phyloP scores from a whole-genome alignment of 2,888 invertebrate species.

The Tinea trinotella region DNA sequence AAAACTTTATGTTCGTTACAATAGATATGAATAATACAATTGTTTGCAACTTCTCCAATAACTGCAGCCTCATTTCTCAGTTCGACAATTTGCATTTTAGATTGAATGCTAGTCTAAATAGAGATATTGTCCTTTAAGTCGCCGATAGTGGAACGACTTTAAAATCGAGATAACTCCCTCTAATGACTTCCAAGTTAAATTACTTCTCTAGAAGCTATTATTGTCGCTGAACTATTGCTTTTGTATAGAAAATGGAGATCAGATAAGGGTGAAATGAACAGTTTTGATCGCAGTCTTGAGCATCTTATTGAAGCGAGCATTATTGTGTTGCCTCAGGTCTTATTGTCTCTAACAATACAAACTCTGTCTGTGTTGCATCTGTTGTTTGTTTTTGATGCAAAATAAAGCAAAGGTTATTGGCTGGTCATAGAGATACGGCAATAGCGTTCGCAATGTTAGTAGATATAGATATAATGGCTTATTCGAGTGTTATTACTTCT shows the following conservation, averaged over 20 bases:
- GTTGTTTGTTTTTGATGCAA: too few species aligned
- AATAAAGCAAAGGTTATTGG: too few species aligned
- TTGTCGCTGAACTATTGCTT: background rate
- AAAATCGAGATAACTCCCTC: background rate
- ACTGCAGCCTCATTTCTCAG: background rate
- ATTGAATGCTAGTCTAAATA: slow-evolving; percentile 6
- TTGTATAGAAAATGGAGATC: background rate
- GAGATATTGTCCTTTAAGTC: background rate
- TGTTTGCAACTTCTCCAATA: slow-evolving; percentile 11
- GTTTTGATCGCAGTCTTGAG: too few species aligned
- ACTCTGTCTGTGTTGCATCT: too few species aligned
- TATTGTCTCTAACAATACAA: too few species aligned
- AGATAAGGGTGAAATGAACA: background rate
- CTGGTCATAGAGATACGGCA: too few species aligned
- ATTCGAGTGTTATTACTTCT: too few species aligned
- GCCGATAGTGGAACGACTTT: background rate
- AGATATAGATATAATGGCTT: too few species aligned
- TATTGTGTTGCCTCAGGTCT: too few species aligned
- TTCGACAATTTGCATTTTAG: slow-evolving; percentile 14
- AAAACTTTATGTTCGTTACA: slow-evolving; percentile 6
- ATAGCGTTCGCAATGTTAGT: too few species aligned
- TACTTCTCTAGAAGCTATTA: background rate
- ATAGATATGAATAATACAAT: background rate
- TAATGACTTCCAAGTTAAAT: slow-evolving; percentile 1
- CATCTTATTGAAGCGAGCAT: too few species aligned